phyloP scores from a whole-genome alignment of 1,140 invertebrate genomes.

The Lordiphosa collinella region DNA sequence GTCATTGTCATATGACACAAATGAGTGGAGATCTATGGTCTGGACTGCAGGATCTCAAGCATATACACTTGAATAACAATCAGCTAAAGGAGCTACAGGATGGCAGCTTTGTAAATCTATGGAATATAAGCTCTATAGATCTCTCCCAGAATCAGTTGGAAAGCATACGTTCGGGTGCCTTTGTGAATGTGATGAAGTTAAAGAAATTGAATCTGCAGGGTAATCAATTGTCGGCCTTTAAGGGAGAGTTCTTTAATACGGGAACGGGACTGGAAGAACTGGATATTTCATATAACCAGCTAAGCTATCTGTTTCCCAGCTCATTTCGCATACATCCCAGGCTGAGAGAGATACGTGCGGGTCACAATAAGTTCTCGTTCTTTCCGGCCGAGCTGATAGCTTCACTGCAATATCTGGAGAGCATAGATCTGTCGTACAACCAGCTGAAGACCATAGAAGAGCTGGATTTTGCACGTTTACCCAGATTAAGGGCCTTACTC shows the following conservation, averaged over 20 bases:
- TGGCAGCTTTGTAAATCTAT: constrained; percentile 86
- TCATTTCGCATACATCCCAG: constrained; percentile 90
- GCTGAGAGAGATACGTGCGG: constrained; percentile 84
- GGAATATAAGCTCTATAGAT: constrained; percentile 86
- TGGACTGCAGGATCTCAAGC: constrained; percentile 84
- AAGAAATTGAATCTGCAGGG: constrained; percentile 84
- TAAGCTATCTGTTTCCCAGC: constrained; percentile 89
- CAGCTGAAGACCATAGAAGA: constrained; percentile 88
- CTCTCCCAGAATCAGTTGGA: constrained; percentile 88
- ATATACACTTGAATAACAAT: constrained; percentile 85
- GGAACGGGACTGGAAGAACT: constrained; percentile 86
- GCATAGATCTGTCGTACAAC: constrained; percentile 88
- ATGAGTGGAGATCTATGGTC: constrained; percentile 86
- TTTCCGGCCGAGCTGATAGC: constrained; percentile 90
- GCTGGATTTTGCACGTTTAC: constrained; percentile 90
- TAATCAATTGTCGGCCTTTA: constrained; percentile 88
- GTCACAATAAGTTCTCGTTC: constrained; percentile 88
- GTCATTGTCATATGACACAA: constrained; percentile 85
- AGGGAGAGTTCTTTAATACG: constrained; percentile 88
- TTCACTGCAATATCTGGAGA: constrained; percentile 86
- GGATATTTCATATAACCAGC: constrained; percentile 87
- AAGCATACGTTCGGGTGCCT: constrained; percentile 85
- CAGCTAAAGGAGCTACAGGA: constrained; percentile 86
- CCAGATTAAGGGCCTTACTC: constrained; percentile 85
- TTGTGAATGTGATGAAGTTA: constrained; percentile 86